Evolutionary conservation across 2,113 vertebrate genomes (phyloP).

Genomic region (Trogon melanurus): DNA sequence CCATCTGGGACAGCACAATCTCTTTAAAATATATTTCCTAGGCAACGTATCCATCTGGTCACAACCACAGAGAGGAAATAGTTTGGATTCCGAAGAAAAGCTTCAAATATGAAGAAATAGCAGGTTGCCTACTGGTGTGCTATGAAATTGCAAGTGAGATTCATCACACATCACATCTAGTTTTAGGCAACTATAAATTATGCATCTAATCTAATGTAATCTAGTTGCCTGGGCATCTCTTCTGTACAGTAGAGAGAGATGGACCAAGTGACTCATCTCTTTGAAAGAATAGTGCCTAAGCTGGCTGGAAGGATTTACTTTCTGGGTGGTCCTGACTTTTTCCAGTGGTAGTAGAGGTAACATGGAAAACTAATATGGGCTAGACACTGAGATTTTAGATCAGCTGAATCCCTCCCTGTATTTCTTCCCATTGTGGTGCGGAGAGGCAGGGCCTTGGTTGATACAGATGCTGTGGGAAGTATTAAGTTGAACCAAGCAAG

Average conservation of each 20-base stretch:
- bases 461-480: not conserved
- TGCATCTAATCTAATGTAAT: not conserved
- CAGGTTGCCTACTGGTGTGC: not conserved
- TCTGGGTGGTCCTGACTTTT: not conserved
- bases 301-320: not conserved
- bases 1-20: not conserved
- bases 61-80: not conserved
- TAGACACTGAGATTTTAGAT: not conserved
- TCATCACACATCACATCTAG: not conserved
- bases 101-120: not conserved
- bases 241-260: not conserved
- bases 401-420: not conserved
- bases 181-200: not conserved
- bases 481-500: not conserved
- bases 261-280: not conserved
- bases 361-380: not conserved
- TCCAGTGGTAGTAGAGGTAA: not conserved
- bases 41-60: not conserved
- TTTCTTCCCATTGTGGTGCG: not conserved
- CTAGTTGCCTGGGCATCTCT: not conserved
- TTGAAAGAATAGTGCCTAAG: not conserved
- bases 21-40: not conserved
- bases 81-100: conserved; percentile 5
- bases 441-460: not conserved
- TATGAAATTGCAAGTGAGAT: not conserved